These are phyloP conservation scores for Acronicta alni DNA, from an alignment of 2,888 invertebrate genomes.

Conservation along the genomic window DNA sequence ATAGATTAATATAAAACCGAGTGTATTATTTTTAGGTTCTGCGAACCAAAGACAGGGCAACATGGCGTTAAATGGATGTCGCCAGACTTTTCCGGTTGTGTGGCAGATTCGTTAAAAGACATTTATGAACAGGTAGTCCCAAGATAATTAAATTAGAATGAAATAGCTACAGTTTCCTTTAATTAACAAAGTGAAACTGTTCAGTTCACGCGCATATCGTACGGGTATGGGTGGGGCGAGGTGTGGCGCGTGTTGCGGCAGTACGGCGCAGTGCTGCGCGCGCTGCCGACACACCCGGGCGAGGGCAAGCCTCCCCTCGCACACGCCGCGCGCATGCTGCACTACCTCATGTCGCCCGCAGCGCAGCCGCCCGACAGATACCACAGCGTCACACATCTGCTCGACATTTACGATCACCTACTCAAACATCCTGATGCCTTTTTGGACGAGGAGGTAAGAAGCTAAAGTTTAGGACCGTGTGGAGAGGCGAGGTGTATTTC, in stretches of 20 bases:
- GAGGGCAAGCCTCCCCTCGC: conserved; percentile 91
- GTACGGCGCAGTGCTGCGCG: conserved; percentile 87
- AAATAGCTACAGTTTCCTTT: too few relatives aligned
- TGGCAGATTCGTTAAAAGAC: conserved; percentile 90
- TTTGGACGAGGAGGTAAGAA: conserved; percentile 92
- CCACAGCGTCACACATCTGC: conserved; percentile 91
- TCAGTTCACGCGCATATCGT: conserved; percentile 82
- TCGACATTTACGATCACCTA: conserved; percentile 86
- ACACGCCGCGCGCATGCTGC: conserved; percentile 89
- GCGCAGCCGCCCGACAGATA: conserved; percentile 73
- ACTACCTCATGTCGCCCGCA: conserved; percentile 82
- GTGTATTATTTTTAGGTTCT: conserved; percentile 70
- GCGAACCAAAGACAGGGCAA: conserved; percentile 82
- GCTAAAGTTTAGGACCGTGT: too few relatives aligned
- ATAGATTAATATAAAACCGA: not conserved
- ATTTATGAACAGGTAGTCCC: conserved; percentile 90
- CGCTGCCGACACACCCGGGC: conserved; percentile 89
- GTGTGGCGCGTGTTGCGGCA: conserved; percentile 88
- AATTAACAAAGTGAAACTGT: not conserved
- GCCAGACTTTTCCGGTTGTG: conserved; percentile 93
- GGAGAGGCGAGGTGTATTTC: too few relatives aligned
- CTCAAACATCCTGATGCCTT: conserved; percentile 90
- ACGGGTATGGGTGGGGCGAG: conserved; percentile 91
- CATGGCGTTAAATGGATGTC: conserved; percentile 92
- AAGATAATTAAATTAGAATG: not conserved